Evolutionary conservation across 64 coral and sea anemone genomes (phyloP).

Genomic region (Pocillopora damicornis): DNA sequence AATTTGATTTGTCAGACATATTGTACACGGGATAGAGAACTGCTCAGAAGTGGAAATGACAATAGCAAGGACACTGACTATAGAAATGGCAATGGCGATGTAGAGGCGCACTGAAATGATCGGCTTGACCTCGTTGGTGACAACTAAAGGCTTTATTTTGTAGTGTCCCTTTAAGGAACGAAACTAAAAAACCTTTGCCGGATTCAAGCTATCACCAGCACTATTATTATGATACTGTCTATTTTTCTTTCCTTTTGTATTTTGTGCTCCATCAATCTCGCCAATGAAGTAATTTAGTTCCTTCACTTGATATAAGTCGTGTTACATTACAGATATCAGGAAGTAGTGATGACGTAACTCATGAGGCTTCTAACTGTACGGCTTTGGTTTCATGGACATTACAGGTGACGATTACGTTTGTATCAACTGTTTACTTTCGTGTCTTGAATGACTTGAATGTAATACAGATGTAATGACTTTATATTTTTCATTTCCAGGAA

Average conservation of each 20-base stretch:
- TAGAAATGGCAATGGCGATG: too few species aligned
- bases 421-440: too few species aligned
- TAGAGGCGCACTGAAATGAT: too few species aligned
- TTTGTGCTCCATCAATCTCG: neutral
- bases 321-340: slow-evolving; percentile 29
- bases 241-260: neutral
- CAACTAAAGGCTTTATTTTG: too few species aligned
- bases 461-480: neutral
- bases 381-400: slow-evolving; percentile 81
- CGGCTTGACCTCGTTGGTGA: too few species aligned
- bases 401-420: slow-evolving; percentile 36
- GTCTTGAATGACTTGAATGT: too few species aligned
- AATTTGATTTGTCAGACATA: too few species aligned
- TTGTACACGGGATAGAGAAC: too few species aligned
- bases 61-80: too few species aligned
- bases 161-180: neutral
- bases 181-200: neutral
- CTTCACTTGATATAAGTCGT: neutral
- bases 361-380: slow-evolving; percentile 19
- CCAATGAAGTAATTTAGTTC: neutral
- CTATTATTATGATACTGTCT: neutral
- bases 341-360: slow-evolving; percentile 7
- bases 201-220: too few species aligned
- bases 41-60: too few species aligned
- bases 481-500: slow-evolving; percentile 40